Evolutionary conservation across 2,888 invertebrate species (phyloP), one percentile per base, ranked within the genome.

Genomic region (Plebejus argus): DNA sequence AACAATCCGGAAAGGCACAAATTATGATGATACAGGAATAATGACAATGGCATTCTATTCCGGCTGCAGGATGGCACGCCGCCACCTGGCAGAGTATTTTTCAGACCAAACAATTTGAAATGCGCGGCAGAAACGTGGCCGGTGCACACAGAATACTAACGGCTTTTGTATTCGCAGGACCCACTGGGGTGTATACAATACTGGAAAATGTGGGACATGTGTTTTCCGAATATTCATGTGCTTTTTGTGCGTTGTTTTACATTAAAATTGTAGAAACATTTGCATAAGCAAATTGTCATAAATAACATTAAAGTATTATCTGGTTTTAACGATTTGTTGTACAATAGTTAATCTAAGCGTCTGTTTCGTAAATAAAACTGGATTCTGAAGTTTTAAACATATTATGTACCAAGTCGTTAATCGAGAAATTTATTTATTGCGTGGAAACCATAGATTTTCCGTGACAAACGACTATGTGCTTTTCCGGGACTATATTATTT

Each of bases 31-130:
- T 66, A 66, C 66, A 66, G 66, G 66, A 66, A 66, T 66, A 66
- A 66, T 66, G 66, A 66, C 28, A 66, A 66, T 66, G 23, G 66
- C 70, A 35, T 45, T n/a, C 71, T 72, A 20, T 72, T 39, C 71
- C 35, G 20, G 20, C n/a, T 71, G 6, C 23, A 23, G 28, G 23
- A 74, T 74, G 74, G 74, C 74, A 74, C 12, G 28, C 49, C 23
- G 74, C 74, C 74, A 74, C 74, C 74, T 74, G 74, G 74, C 74
- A 74, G 23, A 49, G 74, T 49, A 49, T 49, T 74, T 74, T 74
- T 74, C 49, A 49, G 74, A 23, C 18, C 66, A 66, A 66, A 66
- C 66, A 74, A 20, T 74, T 74, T 74, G 71, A 77, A 77, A 77
- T 56, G 71, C 77, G 58, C 71, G 56, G 77, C 56, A 53, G 71